Conservation (phyloP, 2,113 vertebrate genomes). For the Herpetotheres cachinnans region DNA sequence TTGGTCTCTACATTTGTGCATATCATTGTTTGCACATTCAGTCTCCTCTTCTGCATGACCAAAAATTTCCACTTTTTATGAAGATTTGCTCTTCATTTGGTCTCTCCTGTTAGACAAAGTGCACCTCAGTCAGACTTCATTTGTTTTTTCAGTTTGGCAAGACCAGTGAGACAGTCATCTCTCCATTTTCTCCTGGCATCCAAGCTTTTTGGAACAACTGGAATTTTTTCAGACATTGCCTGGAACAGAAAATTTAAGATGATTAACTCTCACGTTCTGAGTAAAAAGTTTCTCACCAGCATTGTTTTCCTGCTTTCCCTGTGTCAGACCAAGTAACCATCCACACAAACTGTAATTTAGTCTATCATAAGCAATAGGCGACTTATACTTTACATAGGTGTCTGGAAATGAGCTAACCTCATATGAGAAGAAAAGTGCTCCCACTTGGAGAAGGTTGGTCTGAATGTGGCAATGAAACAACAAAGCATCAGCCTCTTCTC, state of each 20-base stretch:
- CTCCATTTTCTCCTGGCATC: slow-evolving; percentile 82
- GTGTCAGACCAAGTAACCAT: not conserved
- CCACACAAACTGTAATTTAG: not conserved
- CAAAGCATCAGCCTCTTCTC: not conserved
- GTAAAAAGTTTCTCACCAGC: not conserved
- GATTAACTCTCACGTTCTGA: not conserved
- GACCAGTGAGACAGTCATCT: slow-evolving; percentile 82
- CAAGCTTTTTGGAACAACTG: slow-evolving; percentile 78
- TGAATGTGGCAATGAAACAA: not conserved
- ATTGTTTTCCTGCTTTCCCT: not conserved
- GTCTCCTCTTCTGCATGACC: not conserved
- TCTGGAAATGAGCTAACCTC: not conserved
- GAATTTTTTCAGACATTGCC: slow-evolving; percentile 84
- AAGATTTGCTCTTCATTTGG: not conserved
- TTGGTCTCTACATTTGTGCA: not conserved
- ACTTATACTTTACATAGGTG: not conserved
- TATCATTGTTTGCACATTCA: not conserved
- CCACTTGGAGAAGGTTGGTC: not conserved
- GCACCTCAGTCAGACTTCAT: slow-evolving; percentile 54
- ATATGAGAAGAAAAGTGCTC: not conserved
- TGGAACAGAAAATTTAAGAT: slow-evolving; percentile 55
- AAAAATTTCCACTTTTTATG: not conserved
- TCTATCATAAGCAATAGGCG: not conserved
- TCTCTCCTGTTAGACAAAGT: not conserved
- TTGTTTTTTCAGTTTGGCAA: slow-evolving; percentile 85